Conservation (phyloP, 2,797 vertebrate genomes). For the Hippopotamyrus pictus region DNA sequence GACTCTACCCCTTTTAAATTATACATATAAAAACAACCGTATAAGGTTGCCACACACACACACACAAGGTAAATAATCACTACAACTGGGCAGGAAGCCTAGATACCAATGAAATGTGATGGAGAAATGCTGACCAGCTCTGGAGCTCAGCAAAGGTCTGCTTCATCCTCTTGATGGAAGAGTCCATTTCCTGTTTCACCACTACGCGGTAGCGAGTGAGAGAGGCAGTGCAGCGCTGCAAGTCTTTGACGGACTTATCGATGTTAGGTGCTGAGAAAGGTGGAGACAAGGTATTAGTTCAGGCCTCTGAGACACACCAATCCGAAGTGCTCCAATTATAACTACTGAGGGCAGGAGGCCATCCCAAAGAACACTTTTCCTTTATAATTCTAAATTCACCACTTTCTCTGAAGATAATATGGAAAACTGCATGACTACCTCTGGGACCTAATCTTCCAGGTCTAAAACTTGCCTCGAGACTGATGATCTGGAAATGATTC, state of each 20-base stretch:
- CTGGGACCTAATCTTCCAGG: not conserved
- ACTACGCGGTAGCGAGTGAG: constrained; percentile 86
- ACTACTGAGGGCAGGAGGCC: not conserved
- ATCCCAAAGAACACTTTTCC: not conserved
- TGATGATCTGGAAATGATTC: not conserved
- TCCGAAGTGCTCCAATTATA: not conserved
- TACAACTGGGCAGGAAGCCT: not conserved
- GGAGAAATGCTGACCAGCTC: constrained; percentile 65
- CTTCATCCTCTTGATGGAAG: constrained; percentile 90
- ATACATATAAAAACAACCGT: not conserved
- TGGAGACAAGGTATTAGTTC: not conserved
- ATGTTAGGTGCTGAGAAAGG: constrained; percentile 74
- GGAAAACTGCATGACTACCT: not conserved
- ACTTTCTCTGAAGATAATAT: not conserved
- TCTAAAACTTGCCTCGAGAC: not conserved
- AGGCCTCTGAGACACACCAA: not conserved
- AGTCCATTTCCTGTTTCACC: constrained; percentile 91
- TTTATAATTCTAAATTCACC: not conserved
- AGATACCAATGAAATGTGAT: not conserved
- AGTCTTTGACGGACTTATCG: constrained; percentile 91
- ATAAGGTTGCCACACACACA: not conserved
- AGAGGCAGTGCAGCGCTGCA: constrained; percentile 87
- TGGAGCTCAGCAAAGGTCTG: constrained; percentile 87
- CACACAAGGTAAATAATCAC: not conserved
- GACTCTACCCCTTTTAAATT: not conserved